Evolutionary conservation across 2,888 invertebrate species (phyloP), one percentile per base, ranked within the genome.

Genomic region (Scelioninae gen. 2): DNA sequence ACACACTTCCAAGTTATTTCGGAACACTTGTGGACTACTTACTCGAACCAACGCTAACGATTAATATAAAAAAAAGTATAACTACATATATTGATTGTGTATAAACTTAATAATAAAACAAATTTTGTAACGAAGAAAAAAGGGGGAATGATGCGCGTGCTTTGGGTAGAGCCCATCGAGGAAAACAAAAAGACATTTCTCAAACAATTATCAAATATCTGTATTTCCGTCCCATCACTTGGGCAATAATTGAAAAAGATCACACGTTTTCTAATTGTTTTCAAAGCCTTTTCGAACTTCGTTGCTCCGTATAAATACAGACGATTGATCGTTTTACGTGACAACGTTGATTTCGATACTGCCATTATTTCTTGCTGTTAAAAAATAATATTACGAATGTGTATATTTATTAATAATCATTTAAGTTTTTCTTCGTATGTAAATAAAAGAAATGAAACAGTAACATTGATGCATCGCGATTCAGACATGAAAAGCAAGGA

Each of bases 21-120:
- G n/a, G n/a, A n/a, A n/a, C n/a, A n/a, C n/a, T n/a, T n/a, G n/a
- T n/a, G n/a, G n/a, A n/a, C n/a, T n/a, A n/a, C n/a, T n/a, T n/a
- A n/a, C n/a, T n/a, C n/a, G n/a, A n/a, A n/a, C n/a, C 75, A 73
- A 75, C 68, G 72, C 74, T 52, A 75, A 71, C 77, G 77, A 79
- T 74, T 78, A 79, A 76, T 72, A 77, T 78, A 76, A 80, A 65
- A 72, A 25, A 25, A 75, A 64, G 69, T 78, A 76, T 77, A 76
- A 78, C 72, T 78, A 77, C 76, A 71, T 60, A 78, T 74, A 76
- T 79, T 80, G 78, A 78, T 81, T 81, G 80, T 81, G 81, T 80
- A 80, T 79, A 79, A 77, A 77, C 74, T 58, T 78, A 68, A 65
- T 52, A 43, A 67, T 73, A 71, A 76, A 76, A 77, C 75, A 55